These are phyloP conservation scores for Albula glossodonta DNA, from an alignment of 2,113 vertebrate species.

Conservation along the genomic window DNA sequence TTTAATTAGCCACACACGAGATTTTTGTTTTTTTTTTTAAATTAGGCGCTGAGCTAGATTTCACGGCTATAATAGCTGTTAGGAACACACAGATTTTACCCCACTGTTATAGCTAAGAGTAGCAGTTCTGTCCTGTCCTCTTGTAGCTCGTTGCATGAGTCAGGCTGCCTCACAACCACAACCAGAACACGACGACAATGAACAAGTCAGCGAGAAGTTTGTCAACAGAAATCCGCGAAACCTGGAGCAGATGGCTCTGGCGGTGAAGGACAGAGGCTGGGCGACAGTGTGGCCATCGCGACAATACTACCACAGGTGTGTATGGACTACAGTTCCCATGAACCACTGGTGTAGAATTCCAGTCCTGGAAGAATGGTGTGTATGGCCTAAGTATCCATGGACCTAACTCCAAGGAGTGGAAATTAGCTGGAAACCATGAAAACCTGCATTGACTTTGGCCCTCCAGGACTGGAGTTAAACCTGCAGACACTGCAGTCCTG, in stretches of 20 bases:
- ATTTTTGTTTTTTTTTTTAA: neutral
- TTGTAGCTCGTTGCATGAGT: conserved; percentile 56
- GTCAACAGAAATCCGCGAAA: conserved; percentile 92
- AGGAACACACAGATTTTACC: too few species aligned
- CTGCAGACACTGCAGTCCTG: too few species aligned
- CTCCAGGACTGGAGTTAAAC: too few species aligned
- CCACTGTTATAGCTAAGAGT: neutral
- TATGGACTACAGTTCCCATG: conserved; percentile 2
- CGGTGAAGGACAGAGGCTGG: conserved; percentile 94
- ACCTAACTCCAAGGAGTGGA: too few species aligned
- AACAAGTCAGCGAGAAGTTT: conserved; percentile 77
- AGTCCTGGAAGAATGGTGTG: too few species aligned
- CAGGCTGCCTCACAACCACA: conserved; percentile 47
- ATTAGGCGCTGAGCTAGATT: too few species aligned
- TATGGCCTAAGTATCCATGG: too few species aligned
- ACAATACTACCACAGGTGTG: conserved; percentile 89
- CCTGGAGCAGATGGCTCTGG: conserved; percentile 84
- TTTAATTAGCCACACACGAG: neutral
- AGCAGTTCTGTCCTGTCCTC: neutral
- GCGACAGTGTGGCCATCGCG: conserved; percentile 82
- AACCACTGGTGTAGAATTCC: neutral
- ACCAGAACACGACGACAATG: conserved; percentile 66
- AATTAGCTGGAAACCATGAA: too few species aligned
- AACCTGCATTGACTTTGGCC: too few species aligned
- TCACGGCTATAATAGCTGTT: too few species aligned